A percentile compares a stretch with the other conserved stretches of the same genome.
Conservation (phyloP, 2,888 invertebrate genomes). For the Cerastoderma edule region DNA sequence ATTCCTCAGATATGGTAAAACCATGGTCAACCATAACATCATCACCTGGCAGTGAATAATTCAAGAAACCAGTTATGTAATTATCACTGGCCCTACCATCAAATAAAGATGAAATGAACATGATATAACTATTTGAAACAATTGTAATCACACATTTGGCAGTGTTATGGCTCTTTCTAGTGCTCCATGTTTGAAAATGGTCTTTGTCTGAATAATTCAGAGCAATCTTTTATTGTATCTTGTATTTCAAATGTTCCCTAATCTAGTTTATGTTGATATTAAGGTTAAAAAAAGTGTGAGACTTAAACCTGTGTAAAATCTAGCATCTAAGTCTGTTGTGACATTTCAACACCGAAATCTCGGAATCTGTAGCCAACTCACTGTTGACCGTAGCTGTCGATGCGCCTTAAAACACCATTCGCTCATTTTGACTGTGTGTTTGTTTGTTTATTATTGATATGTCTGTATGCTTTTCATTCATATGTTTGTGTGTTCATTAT, state of each 20-base stretch:
- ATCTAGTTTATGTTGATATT: constrained; percentile 21
- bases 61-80: constrained; percentile 31
- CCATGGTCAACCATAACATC: constrained; percentile 18
- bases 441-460: no score
- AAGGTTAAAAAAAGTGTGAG: constrained; percentile 27
- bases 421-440: no score
- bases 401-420: no score
- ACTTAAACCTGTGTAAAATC: constrained; percentile 42
- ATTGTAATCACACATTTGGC: constrained; percentile 26
- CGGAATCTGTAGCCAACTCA: no score
- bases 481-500: no score
- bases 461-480: no score
- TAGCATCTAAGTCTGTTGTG: constrained; percentile 22
- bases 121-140: constrained; percentile 29
- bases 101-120: constrained; percentile 27
- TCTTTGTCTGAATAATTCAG: constrained; percentile 31
- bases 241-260: constrained; percentile 29
- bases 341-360: constrained; percentile 36
- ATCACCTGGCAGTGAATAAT: constrained; percentile 14
- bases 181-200: constrained; percentile 31
- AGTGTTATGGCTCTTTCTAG: constrained; percentile 24
- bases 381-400: no score
- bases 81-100: constrained; percentile 35
- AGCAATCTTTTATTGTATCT: constrained; percentile 39
- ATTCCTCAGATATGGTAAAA: constrained; percentile 11